A percentile compares a stretch with the other conserved stretches of the same genome.
Conservation (phyloP, 2,797 vertebrate genomes). For the Lagocephalus sceleratus region DNA sequence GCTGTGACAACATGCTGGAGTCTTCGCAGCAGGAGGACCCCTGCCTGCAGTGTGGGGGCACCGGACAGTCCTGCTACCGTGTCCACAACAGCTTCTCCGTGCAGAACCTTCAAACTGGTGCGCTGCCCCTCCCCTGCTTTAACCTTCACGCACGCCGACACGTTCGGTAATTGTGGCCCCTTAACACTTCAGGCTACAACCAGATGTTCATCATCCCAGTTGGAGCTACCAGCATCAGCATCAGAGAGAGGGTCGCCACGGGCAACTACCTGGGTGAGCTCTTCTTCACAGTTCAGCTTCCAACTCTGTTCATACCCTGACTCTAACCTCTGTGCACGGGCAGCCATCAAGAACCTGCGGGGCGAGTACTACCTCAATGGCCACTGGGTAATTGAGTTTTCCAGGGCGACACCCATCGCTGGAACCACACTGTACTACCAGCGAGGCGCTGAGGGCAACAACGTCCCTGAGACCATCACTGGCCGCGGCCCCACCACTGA, state of each 20-base stretch:
- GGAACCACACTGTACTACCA: conserved; percentile 89
- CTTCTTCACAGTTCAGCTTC: background rate
- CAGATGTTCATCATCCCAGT: conserved; percentile 89
- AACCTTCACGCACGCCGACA: background rate
- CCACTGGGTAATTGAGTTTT: conserved; percentile 90
- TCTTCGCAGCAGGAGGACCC: conserved; percentile 89
- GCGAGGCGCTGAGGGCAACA: conserved; percentile 83
- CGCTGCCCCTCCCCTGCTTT: background rate
- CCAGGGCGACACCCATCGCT: conserved; percentile 77
- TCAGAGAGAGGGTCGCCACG: conserved; percentile 84
- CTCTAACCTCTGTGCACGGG: background rate
- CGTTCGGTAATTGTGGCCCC: background rate
- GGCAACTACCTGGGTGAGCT: conserved; percentile 90
- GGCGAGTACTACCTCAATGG: conserved; percentile 96
- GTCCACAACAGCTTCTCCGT: conserved; percentile 82
- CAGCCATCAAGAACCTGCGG: conserved; percentile 88
- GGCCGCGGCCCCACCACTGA: conserved; percentile 92
- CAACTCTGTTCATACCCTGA: background rate
- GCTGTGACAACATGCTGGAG: conserved; percentile 90
- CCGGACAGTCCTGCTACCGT: conserved; percentile 81
- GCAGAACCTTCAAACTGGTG: conserved; percentile 82
- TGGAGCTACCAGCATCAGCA: conserved; percentile 89
- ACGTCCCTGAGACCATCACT: conserved; percentile 82
- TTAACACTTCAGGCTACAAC: conserved; percentile 84
- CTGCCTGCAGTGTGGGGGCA: conserved; percentile 91